Base-by-base conservation (phyloP, 2,113 vertebrate species). In the Amblyopsis rosae region DNA sequence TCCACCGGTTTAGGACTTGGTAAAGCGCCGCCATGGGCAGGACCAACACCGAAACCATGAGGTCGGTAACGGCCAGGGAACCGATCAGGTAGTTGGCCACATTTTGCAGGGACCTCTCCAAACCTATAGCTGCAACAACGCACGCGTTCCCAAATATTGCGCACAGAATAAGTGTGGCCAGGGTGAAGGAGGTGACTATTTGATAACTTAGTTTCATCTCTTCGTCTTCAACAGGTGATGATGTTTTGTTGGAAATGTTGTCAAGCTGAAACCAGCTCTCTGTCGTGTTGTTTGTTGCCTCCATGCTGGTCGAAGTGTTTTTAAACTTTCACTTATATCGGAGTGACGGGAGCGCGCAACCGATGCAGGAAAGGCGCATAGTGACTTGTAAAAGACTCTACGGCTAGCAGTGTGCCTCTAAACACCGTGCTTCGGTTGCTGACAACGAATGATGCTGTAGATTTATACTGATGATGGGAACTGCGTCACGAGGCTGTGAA, bases 21-120 rank as follows among this genome's bases (percentile, higher is more conserved):
- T 98, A 96, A n/a, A 98, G 91, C 12, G 96, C 96, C 6, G 97
- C 97, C 96, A 99, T 98, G 72, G 97, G 97, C 82, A 99, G 88
- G 73, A 99, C 97, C 67, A 99, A 89, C 80, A 99, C 96, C n/a
- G 97, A 98, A 70, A 99, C 97, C 97, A 98, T 96, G 77, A 99
- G 93, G 86, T 99, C 97, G 16, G 97, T 96, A 67, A 99, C 94
- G 0, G 97, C 97, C 80, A 98, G 92, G 0, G 97, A 99, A 4
- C 97, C 97, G 87, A 99, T 98, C 72, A 99, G 92, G 88, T 98
- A 99, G 92, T 98, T 98, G 79, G 96, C 95, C 74, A 98, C 97
- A 13, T 95, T 98, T 88, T 99, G 97, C 67, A 99, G 93, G 35
- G 94, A 94, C 61, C 96, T 94, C 89, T 99, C 97, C 92, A 98